Evolutionary conservation across 2,113 vertebrate species (phyloP), one percentile per base, ranked within the genome.

Genomic region (Cyprinodon brontotheroides): DNA sequence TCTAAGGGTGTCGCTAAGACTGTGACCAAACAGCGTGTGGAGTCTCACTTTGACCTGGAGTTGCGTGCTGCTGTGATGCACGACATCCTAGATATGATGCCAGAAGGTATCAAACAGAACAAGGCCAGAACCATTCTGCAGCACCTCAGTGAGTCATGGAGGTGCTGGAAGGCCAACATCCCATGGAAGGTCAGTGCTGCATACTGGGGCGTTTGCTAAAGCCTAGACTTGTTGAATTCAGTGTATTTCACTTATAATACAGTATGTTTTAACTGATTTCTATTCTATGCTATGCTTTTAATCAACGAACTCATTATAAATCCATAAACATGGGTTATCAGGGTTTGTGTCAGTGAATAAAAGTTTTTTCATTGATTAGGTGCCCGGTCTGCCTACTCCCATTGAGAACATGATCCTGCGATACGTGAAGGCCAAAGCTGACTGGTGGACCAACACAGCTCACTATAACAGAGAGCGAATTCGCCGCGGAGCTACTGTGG

Each of bases 381-480:
- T 99, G 22, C 98, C 98, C 0, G 98, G 98, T 2, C 93, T 99
- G 60, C 98, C 98, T 48, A 99, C 98, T 20, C 98, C 98, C 41
- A 99, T 99, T 72, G 98, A 99, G 89, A 99, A 99, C 93, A 99
- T 99, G 98, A 99, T 99, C 90, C 91, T 99, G 90, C 95, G 98
- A 37, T 99, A 99, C 0, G 98, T 99, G 89, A 99, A 99, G 86
- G 98, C 98, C 63, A 99, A 99, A 91, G 98, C 98, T 47, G 98
- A 99, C 91, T 99, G 98, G 98, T 99, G 98, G 98, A 99, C 98
- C 79, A 99, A 99, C 76, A 99, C 98, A 0, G 98, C 98, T 20
- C 98, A 99, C 90, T 99, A 99, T 91, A 99, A 99, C 89, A 93
- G 98, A 43, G 98, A 99, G 88, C 94, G 98, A 74, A 99, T 99